These are phyloP conservation scores for Crotalus horridus DNA, from an alignment of 2,113 vertebrate species.

Conservation along the genomic window DNA sequence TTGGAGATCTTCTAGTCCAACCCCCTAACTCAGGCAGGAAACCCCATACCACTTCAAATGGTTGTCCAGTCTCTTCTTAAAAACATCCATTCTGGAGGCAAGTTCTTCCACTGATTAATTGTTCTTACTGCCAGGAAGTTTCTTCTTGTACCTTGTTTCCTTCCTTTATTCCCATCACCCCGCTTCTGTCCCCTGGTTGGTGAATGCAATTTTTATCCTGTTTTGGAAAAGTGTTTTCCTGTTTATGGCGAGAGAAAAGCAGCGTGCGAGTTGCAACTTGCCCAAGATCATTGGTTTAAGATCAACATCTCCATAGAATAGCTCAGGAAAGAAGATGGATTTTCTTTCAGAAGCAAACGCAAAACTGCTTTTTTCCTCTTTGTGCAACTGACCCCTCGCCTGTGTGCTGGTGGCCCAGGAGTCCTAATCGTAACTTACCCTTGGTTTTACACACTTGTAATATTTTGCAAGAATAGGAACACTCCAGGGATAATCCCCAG, in stretches of 20 bases:
- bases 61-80: too few relatives aligned
- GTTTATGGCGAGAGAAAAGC: neutral
- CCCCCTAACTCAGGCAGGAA: too few relatives aligned
- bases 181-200: neutral
- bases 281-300: fast-evolving
- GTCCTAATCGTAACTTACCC: too few relatives aligned
- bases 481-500: neutral
- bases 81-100: too few relatives aligned
- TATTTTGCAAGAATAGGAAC: neutral
- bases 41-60: too few relatives aligned
- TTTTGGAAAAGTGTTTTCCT: neutral
- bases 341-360: neutral
- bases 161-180: neutral
- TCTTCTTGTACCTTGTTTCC: neutral
- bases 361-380: neutral
- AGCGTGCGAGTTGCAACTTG: neutral
- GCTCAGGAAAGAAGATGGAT: neutral
- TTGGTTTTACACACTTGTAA: neutral
- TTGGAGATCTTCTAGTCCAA: too few relatives aligned
- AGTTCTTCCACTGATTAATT: too few relatives aligned
- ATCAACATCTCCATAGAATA: neutral
- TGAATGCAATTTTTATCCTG: neutral
- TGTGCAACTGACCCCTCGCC: too few relatives aligned
- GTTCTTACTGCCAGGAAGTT: too few relatives aligned
- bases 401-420: neutral